A percentile compares a stretch with the other conserved stretches of the same genome.
Conservation (phyloP, 1,140 invertebrate genomes). For the Limonius californicus region DNA sequence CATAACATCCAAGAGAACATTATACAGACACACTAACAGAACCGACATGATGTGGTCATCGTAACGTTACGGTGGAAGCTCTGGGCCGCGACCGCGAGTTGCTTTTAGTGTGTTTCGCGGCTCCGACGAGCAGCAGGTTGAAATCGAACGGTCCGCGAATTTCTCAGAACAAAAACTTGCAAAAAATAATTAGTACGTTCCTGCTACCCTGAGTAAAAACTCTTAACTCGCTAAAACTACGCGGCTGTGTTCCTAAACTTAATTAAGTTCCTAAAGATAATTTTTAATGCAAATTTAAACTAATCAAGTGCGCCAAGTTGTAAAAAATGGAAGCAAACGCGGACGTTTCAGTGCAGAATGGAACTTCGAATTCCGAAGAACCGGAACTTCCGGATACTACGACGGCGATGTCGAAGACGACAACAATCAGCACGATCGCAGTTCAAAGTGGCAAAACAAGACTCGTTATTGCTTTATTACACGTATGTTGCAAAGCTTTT, state of each 20-base stretch:
- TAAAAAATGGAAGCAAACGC: neutral
- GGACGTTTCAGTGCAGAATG: conserved; percentile 2
- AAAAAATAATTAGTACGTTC: no score
- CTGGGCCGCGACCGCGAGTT: conserved; percentile 1
- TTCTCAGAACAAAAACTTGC: no score
- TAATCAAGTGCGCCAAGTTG: no score
- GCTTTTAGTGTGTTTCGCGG: conserved; percentile 38
- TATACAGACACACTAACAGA: conserved; percentile 23
- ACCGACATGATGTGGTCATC: conserved; percentile 35
- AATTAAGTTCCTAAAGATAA: neutral
- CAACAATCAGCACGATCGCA: conserved; percentile 88
- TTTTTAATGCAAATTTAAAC: no score
- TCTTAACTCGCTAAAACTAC: no score
- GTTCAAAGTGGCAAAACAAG: conserved; percentile 82
- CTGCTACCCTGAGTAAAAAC: no score
- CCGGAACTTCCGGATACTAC: neutral
- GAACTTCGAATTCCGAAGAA: neutral
- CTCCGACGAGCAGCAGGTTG: conserved; percentile 18
- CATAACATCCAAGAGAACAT: conserved; percentile 10
- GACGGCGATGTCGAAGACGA: conserved; percentile 54
- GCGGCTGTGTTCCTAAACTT: neutral
- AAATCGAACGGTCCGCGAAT: neutral
- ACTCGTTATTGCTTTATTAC: conserved; percentile 83
- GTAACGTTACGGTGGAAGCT: conserved; percentile 24
- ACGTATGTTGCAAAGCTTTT: conserved; percentile 62